Evolutionary conservation across 2,797 vertebrate species (phyloP).

Genomic region (Lutjanus argentimaculatus): DNA sequence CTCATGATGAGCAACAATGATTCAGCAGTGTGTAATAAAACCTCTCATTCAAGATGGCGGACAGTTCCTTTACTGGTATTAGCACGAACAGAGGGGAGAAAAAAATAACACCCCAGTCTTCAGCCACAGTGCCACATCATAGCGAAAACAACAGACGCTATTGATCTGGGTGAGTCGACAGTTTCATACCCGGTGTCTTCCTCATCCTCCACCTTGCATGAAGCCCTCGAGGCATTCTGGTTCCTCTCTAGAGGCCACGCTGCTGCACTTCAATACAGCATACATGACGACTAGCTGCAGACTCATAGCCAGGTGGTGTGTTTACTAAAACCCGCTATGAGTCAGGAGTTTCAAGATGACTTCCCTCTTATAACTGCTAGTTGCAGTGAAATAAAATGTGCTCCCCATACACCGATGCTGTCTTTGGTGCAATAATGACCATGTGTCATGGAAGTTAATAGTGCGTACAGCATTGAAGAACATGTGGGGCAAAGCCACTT

Average conservation of each 20-base stretch:
- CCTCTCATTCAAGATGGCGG: constrained; percentile 33
- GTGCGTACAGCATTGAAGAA: constrained; percentile 2
- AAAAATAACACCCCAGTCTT: constrained; percentile 26
- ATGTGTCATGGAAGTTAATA: constrained; percentile 32
- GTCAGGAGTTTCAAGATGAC: constrained; percentile 66
- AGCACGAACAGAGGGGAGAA: background rate
- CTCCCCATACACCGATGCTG: constrained; percentile 35
- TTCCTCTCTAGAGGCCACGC: constrained; percentile 34
- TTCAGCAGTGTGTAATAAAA: constrained; percentile 52
- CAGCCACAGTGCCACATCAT: constrained; percentile 61
- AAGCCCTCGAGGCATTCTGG: constrained; percentile 34
- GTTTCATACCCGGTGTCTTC: constrained; percentile 55
- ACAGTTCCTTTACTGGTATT: constrained; percentile 66
- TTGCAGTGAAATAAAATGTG: constrained; percentile 52
- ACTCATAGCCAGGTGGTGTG: constrained; percentile 59
- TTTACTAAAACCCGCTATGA: constrained; percentile 69
- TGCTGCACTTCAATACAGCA: constrained; percentile 18
- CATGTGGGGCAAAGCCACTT: constrained; percentile 2
- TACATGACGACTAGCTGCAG: constrained; percentile 31
- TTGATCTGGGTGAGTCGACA: constrained; percentile 64
- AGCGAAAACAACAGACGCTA: constrained; percentile 62
- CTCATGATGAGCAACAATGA: constrained; percentile 56
- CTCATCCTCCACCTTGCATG: constrained; percentile 42
- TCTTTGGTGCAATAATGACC: constrained; percentile 40
- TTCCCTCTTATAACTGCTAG: constrained; percentile 54